These are phyloP conservation scores for Myripristis jacobus DNA, from an alignment of 2,797 vertebrate genomes.

Conservation along the genomic window DNA sequence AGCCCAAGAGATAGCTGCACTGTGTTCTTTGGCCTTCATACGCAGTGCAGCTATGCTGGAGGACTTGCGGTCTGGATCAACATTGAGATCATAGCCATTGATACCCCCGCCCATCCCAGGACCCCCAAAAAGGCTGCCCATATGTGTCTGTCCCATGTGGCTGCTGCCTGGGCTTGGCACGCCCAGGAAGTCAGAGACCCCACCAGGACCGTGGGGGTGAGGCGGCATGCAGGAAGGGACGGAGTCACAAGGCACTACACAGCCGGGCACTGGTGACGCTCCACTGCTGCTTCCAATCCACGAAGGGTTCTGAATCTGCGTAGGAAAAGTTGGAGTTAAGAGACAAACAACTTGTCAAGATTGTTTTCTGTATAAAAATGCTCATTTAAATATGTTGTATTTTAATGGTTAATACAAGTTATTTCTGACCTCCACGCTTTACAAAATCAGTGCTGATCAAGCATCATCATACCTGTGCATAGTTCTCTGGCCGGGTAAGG, in stretches of 20 bases:
- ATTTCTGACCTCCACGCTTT: background rate
- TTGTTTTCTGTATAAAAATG: background rate
- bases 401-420: background rate
- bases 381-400: background rate
- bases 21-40: slow-evolving; percentile 99
- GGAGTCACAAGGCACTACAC: slow-evolving; percentile 95
- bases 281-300: slow-evolving; percentile 95
- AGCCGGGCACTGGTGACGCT: slow-evolving; percentile 93
- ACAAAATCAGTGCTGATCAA: background rate
- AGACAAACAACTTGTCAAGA: background rate
- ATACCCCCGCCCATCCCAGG: slow-evolving; percentile 89
- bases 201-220: slow-evolving; percentile 90
- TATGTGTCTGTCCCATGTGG: slow-evolving; percentile 98
- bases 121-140: slow-evolving; percentile 94
- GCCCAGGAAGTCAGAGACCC: slow-evolving; percentile 94
- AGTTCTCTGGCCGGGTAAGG: slow-evolving; percentile 96
- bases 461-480: slow-evolving; percentile 89
- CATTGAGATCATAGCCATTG: slow-evolving; percentile 96
- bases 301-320: slow-evolving; percentile 97
- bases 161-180: slow-evolving; percentile 88
- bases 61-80: slow-evolving; percentile 97
- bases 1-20: slow-evolving; percentile 98
- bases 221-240: slow-evolving; percentile 98
- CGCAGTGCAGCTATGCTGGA: slow-evolving; percentile 98
- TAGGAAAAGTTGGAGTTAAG: slow-evolving; percentile 13